These are phyloP conservation scores for Lanistes nyassanus DNA, from an alignment of 1,140 invertebrate genomes.

Conservation along the genomic window DNA sequence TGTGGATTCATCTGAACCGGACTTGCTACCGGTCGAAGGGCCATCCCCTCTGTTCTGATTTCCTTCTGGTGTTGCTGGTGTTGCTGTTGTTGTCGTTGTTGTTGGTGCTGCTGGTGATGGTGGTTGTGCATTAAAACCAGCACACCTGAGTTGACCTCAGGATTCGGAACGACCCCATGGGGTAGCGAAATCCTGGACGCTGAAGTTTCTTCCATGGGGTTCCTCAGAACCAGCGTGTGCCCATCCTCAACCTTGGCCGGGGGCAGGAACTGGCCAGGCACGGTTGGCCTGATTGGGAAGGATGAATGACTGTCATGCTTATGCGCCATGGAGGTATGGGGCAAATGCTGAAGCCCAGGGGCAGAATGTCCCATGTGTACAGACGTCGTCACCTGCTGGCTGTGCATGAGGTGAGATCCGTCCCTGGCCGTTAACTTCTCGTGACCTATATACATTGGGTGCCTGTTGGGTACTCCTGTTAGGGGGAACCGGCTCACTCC, in stretches of 20 bases:
- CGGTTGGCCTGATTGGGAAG: neutral
- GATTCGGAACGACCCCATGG: neutral
- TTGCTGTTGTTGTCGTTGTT: conserved; percentile 16
- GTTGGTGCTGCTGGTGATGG: conserved; percentile 12
- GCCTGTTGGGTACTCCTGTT: too few relatives aligned
- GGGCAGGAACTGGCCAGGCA: neutral
- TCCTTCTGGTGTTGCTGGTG: conserved; percentile 5
- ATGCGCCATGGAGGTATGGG: neutral
- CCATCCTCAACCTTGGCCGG: neutral
- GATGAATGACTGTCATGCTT: neutral
- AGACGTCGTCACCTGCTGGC: too few relatives aligned
- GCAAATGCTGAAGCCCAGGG: neutral
- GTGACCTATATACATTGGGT: too few relatives aligned
- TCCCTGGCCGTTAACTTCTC: too few relatives aligned
- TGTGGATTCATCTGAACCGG: neutral
- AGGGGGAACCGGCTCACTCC: too few relatives aligned
- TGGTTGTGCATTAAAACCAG: neutral
- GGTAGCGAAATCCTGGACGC: neutral
- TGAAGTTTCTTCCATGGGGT: conserved; percentile 19
- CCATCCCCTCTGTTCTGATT: neutral
- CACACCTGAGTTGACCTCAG: neutral
- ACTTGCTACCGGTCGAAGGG: neutral
- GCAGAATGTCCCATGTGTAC: neutral
- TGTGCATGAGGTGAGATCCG: too few relatives aligned
- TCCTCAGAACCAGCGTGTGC: conserved; percentile 10